These are phyloP conservation scores for Entomobrya multifasciata DNA, from an alignment of 2,888 invertebrate species.

Conservation along the genomic window DNA sequence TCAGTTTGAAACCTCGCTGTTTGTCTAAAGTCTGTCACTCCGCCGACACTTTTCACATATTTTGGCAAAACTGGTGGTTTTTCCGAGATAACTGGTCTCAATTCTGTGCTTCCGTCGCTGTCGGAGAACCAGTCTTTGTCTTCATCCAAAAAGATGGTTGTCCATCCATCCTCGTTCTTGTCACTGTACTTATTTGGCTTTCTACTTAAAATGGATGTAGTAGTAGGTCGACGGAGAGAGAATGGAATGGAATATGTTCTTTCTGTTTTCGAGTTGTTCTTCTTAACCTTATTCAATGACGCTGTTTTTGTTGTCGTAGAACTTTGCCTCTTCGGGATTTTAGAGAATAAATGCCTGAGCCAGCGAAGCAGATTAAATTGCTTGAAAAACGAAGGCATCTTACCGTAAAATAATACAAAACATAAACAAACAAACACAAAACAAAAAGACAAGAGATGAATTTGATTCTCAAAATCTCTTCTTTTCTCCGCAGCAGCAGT, in stretches of 20 bases:
- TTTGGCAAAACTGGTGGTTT: slow-evolving; percentile 25
- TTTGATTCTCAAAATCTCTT: no score
- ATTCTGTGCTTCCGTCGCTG: slow-evolving; percentile 5
- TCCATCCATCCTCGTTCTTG: slow-evolving; percentile 34
- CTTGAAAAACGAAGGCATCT: background rate
- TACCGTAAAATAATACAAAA: background rate
- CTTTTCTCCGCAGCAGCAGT: no score
- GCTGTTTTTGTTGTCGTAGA: no score
- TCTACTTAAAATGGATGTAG: background rate
- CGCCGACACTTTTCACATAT: slow-evolving; percentile 12
- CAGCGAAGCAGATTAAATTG: background rate
- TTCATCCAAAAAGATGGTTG: slow-evolving; percentile 12
- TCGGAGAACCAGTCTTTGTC: background rate
- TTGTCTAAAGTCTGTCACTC: background rate
- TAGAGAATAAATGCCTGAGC: background rate
- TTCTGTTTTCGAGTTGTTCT: background rate
- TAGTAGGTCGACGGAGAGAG: background rate
- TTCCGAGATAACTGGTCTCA: background rate
- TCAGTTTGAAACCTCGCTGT: background rate
- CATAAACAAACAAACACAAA: no score
- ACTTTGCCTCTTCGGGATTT: background rate
- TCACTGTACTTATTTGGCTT: background rate
- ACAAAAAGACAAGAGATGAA: no score
- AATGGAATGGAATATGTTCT: no score
- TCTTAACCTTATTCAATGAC: no score